Evolutionary conservation across 2,888 invertebrate species (phyloP).

Genomic region (Lysandra bellargus): DNA sequence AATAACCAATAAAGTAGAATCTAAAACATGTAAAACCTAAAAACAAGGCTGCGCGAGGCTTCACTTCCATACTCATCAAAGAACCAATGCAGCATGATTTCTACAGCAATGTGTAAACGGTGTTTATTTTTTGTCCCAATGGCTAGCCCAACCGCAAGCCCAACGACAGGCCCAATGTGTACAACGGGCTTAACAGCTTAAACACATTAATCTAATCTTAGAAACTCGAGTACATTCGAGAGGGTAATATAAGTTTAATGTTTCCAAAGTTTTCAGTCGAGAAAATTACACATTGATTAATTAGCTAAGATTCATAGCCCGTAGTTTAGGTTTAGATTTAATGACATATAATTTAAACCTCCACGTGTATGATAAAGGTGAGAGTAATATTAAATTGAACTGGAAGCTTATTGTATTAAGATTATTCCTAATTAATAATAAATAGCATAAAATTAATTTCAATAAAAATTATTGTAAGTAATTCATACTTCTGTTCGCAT

Average conservation of each 20-base stretch:
- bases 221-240: slow-evolving; percentile 4
- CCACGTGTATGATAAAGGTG: not conserved
- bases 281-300: slow-evolving; percentile 3
- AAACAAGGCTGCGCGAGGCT: no score
- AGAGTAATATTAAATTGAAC: not conserved
- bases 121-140: no score
- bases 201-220: slow-evolving; percentile 13
- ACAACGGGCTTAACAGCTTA: not conserved
- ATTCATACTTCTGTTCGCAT: not conserved
- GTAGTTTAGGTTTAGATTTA: not conserved
- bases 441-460: not conserved
- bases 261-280: slow-evolving; percentile 5
- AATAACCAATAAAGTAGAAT: no score
- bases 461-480: not conserved
- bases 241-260: slow-evolving; percentile 18
- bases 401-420: not conserved
- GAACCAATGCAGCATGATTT: no score
- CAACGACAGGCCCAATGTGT: no score
- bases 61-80: no score
- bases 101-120: no score
- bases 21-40: no score
- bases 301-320: not conserved
- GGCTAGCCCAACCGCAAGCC: no score
- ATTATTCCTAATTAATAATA: not conserved
- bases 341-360: not conserved